A percentile compares a stretch with the other conserved stretches of the same genome.
Evolutionary conservation across 2,113 vertebrate genomes (phyloP).

Genomic region (Calonectris borealis): DNA sequence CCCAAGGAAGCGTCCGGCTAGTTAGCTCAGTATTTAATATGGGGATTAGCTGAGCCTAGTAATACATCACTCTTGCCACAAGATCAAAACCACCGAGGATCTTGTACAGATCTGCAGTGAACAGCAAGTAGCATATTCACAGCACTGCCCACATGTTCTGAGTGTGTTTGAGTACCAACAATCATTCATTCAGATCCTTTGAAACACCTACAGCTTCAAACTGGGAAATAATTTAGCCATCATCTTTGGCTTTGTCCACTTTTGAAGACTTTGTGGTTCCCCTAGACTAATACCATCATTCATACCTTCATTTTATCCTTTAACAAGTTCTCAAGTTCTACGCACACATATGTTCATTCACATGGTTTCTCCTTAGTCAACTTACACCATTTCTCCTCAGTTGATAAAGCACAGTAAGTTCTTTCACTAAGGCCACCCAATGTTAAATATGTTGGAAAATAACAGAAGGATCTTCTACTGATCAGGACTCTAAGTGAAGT

Average conservation of each 20-base stretch:
- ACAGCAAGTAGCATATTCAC: background rate
- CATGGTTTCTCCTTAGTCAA: background rate
- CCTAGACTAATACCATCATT: background rate
- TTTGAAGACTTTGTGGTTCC: background rate
- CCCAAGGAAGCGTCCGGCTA: background rate
- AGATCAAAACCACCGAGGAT: background rate
- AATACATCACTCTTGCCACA: background rate
- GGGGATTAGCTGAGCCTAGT: background rate
- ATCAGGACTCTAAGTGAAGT: background rate
- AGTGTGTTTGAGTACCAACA: background rate
- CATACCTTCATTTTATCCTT: background rate
- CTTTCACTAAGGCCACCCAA: background rate
- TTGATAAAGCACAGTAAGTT: background rate
- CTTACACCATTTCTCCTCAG: background rate
- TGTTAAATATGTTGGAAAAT: background rate
- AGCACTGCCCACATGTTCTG: background rate
- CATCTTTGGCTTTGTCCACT: background rate
- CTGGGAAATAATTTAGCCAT: background rate
- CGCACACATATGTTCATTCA: background rate
- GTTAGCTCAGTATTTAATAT: background rate
- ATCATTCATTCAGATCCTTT: background rate
- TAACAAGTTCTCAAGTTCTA: background rate
- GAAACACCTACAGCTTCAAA: background rate
- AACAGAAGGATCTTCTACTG: background rate
- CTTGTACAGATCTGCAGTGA: background rate